phyloP scores from a whole-genome alignment of 2,888 invertebrate genomes.

The Pseudococcus viburni region DNA sequence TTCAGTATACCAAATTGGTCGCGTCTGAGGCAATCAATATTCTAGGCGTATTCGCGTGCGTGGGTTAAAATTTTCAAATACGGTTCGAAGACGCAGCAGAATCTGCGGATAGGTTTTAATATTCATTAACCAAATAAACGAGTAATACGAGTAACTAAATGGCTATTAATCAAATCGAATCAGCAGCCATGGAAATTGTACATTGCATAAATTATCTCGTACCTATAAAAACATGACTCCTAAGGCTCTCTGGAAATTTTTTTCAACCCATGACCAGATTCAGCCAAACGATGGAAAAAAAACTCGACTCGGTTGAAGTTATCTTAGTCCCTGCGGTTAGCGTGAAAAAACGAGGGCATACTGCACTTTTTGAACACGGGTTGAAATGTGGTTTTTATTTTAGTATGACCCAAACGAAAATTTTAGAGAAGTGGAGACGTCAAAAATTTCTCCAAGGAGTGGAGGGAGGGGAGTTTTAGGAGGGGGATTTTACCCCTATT shows the following conservation, averaged over 20 bases:
- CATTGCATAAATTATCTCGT: neutral
- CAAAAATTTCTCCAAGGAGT: no score
- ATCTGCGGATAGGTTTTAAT: neutral
- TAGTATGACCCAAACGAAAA: no score
- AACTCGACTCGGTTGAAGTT: neutral
- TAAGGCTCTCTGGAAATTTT: neutral
- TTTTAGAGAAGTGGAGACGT: no score
- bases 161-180: conserved; percentile 11
- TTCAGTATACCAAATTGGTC: conserved; percentile 18
- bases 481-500: no score
- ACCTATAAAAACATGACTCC: neutral
- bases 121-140: conserved; percentile 44
- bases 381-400: no score
- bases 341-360: no score
- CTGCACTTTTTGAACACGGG: no score
- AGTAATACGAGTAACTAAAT: conserved; percentile 39
- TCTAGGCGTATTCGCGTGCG: conserved; percentile 3
- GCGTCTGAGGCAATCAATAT: neutral
- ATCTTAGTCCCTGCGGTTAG: no score
- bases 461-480: no score
- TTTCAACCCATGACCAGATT: neutral
- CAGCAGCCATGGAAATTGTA: neutral
- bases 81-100: neutral
- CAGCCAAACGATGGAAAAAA: neutral
- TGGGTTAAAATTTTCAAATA: conserved; percentile 27